Evolutionary conservation across 1,140 invertebrate species (phyloP), one percentile per base, ranked within the genome.

Genomic region (Brachionus paranguensis): DNA sequence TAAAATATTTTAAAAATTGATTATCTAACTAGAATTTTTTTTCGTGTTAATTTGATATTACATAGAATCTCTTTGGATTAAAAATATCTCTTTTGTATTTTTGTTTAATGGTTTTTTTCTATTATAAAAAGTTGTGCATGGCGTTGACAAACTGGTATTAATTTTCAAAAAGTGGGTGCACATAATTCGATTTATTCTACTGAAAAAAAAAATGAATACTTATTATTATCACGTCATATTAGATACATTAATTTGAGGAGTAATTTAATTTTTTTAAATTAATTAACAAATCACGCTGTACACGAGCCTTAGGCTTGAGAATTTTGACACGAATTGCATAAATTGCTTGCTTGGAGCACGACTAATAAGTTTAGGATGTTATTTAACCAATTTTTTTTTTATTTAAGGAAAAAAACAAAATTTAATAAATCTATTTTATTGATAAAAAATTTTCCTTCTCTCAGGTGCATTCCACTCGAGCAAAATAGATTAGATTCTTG

Each of bases 391-490:
- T 20, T 20, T 60, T 20, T 60, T 17, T 24, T 60, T 60, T 27
- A 60, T n/a, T n/a, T n/a, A 8, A 68, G 12, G n/a, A n/a, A 6
- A 41, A n/a, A 68, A 68, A 33, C 12, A 4, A 20, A 68, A 33
- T 8, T 8, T n/a, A 72, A 72, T 45, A n/a, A 5, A 41, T 72
- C 41, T 41, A 43, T 72, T 72, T 72, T 43, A 72, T 72, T 72
- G 33, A 41, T 60, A 60, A 10, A 60, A 60, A 60, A 8, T 45
- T 72, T 43, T 1, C 41, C 4, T 41, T 37, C 68, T 72, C 68
- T 72, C 68, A 72, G 68, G 68, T 72, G 68, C 68, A 72, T 72
- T 72, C 68, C 68, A 72, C 68, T 72, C 68, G 33, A 43, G 41
- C 68, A 41, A 72, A 41, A 72, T 72, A 72, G 68, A 72, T 72